These are phyloP conservation scores for Xanthostigma xanthostigma DNA, from an alignment of 2,888 invertebrate genomes.

Conservation along the genomic window DNA sequence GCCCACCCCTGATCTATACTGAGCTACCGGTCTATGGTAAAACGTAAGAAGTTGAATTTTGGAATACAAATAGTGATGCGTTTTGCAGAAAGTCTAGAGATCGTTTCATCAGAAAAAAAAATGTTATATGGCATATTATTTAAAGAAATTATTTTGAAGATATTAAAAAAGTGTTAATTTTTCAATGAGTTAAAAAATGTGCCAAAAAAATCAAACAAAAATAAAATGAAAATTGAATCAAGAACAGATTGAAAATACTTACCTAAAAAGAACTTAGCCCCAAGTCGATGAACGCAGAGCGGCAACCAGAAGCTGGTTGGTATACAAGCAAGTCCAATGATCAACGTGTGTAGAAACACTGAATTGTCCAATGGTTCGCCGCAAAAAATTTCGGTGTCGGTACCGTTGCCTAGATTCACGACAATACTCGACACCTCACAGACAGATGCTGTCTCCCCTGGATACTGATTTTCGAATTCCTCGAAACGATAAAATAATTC, in stretches of 20 bases:
- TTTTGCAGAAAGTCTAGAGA: too few species aligned
- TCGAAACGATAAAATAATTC: slow-evolving; percentile 75
- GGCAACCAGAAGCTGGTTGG: slow-evolving; percentile 68
- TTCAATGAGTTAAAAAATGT: not conserved
- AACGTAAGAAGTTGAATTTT: too few species aligned
- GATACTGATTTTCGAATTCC: slow-evolving; percentile 50
- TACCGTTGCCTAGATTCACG: slow-evolving; percentile 26
- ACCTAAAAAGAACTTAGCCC: slow-evolving; percentile 72
- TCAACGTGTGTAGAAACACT: slow-evolving; percentile 62
- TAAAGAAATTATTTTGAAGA: too few species aligned
- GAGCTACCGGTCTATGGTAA: too few species aligned
- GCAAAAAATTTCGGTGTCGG: slow-evolving; percentile 3
- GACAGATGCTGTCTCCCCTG: slow-evolving; percentile 53
- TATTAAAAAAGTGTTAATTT: too few species aligned
- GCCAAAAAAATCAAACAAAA: not conserved
- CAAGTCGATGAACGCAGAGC: slow-evolving; percentile 61
- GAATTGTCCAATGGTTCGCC: slow-evolving; percentile 44
- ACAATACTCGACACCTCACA: slow-evolving; percentile 62
- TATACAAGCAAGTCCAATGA: slow-evolving; percentile 65
- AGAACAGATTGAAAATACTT: slow-evolving; percentile 22
- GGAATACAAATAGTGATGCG: too few species aligned
- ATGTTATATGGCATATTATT: too few species aligned
- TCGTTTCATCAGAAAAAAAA: too few species aligned
- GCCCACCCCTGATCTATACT: too few species aligned
- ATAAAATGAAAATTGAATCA: not conserved